Evolutionary conservation across 2,797 vertebrate species (phyloP).

Genomic region (Pseudochirops corinnae): DNA sequence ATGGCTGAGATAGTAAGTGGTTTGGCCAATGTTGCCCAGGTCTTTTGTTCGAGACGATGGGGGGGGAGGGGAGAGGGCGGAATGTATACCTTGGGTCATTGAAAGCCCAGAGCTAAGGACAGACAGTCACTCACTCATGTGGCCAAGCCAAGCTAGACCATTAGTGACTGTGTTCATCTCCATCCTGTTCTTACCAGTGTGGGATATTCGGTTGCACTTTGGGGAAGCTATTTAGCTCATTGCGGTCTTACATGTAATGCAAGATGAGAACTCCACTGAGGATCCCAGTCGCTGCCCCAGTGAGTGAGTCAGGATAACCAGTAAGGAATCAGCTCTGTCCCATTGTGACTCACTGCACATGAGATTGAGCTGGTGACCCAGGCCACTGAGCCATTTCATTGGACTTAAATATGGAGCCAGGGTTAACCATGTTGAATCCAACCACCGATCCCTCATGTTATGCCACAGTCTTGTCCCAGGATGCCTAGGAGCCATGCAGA

Average conservation of each 20-base stretch:
- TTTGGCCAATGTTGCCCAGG: background rate
- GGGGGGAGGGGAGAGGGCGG: conserved; percentile 59
- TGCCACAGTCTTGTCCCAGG: conserved; percentile 63
- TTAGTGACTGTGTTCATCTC: conserved; percentile 69
- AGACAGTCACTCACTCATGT: conserved; percentile 58
- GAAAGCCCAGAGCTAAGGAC: conserved; percentile 64
- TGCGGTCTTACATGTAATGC: conserved; percentile 61
- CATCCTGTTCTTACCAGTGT: conserved; percentile 70
- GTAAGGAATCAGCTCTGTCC: conserved; percentile 68
- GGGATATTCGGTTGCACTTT: conserved; percentile 75
- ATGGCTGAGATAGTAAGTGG: background rate
- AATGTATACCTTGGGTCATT: conserved; percentile 54
- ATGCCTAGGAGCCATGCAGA: conserved; percentile 70
- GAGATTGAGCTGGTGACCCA: conserved; percentile 61
- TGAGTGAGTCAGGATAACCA: conserved; percentile 77
- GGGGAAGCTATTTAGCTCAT: conserved; percentile 74
- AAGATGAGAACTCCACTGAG: conserved; percentile 65
- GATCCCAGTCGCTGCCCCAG: conserved; percentile 61
- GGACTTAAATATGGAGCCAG: conserved; percentile 66
- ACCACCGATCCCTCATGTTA: conserved; percentile 76
- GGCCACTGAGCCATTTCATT: conserved; percentile 15
- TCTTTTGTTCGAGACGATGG: background rate
- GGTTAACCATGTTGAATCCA: conserved; percentile 62
- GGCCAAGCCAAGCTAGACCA: conserved; percentile 65
- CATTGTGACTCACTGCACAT: conserved; percentile 73